phyloP scores from a whole-genome alignment of 2,888 invertebrate genomes.

The Acrocyrtus sp. region DNA sequence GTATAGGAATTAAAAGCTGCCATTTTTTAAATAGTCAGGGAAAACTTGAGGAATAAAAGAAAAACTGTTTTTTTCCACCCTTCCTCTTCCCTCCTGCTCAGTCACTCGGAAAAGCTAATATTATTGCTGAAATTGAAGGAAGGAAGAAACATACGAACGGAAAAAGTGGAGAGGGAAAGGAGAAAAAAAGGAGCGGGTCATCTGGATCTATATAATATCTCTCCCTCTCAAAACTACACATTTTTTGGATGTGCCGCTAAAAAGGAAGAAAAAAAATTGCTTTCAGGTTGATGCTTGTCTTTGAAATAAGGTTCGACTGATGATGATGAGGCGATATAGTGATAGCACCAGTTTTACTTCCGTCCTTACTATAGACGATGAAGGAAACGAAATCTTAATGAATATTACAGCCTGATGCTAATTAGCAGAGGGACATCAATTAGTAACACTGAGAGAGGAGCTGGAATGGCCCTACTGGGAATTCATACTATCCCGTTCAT shows the following conservation, averaged over 20 bases:
- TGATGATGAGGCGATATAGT: too few species aligned
- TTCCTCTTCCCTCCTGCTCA: neutral
- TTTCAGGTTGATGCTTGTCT: slow-evolving; percentile 5
- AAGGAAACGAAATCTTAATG: slow-evolving; percentile 41
- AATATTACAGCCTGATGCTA: slow-evolving; percentile 51
- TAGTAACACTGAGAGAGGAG: slow-evolving; percentile 47
- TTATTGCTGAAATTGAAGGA: slow-evolving; percentile 24
- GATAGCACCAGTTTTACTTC: neutral
- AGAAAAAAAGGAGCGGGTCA: slow-evolving; percentile 24
- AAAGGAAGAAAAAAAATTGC: slow-evolving; percentile 1
- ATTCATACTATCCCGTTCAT: slow-evolving; percentile 1
- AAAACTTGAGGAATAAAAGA: too few species aligned
- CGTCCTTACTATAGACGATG: neutral
- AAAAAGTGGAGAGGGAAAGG: too few species aligned
- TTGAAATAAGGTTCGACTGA: too few species aligned
- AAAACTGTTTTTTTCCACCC: too few species aligned
- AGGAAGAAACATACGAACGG: too few species aligned
- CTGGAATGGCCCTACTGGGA: slow-evolving; percentile 41
- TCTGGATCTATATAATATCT: neutral
- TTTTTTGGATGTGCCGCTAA: neutral
- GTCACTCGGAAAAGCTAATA: slow-evolving; percentile 13
- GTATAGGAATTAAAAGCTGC: neutral
- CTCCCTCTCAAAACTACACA: neutral
- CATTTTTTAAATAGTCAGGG: too few species aligned
- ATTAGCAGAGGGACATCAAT: slow-evolving; percentile 53